Conservation (phyloP, 2,797 vertebrate species). For the Tokudaia muenninki region DNA sequence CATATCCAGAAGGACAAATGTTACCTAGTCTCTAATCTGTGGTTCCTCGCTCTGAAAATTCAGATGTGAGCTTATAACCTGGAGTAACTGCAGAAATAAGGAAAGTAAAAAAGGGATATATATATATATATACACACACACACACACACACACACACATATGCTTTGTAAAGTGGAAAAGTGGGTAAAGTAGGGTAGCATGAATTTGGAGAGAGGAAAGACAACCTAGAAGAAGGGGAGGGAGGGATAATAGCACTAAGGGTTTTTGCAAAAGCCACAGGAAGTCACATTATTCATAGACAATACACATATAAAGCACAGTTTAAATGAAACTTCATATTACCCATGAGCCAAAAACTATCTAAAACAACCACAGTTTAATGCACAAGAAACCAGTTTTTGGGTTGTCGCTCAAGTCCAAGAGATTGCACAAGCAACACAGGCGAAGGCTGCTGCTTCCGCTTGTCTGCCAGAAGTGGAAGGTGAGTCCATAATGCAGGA, state of each 20-base stretch:
- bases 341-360: not conserved
- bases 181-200: not conserved
- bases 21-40: not conserved
- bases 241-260: not conserved
- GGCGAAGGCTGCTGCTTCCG: not conserved
- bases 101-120: too few relatives aligned
- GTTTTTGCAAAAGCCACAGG: not conserved
- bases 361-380: not conserved
- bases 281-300: not conserved
- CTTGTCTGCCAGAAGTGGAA: too few relatives aligned
- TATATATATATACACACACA: too few relatives aligned
- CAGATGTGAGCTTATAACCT: not conserved
- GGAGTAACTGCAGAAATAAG: not conserved
- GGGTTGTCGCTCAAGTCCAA: not conserved
- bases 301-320: not conserved
- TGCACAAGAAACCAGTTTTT: not conserved
- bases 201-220: not conserved
- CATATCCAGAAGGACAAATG: not conserved
- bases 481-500: not conserved
- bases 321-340: not conserved
- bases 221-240: not conserved
- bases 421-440: not conserved
- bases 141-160: too few relatives aligned
- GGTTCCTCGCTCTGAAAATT: not conserved
- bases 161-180: not conserved